These are phyloP conservation scores for Beroe ovata DNA, from an alignment of 37 sponge, comb jelly and placozoan genomes.

Conservation along the genomic window DNA sequence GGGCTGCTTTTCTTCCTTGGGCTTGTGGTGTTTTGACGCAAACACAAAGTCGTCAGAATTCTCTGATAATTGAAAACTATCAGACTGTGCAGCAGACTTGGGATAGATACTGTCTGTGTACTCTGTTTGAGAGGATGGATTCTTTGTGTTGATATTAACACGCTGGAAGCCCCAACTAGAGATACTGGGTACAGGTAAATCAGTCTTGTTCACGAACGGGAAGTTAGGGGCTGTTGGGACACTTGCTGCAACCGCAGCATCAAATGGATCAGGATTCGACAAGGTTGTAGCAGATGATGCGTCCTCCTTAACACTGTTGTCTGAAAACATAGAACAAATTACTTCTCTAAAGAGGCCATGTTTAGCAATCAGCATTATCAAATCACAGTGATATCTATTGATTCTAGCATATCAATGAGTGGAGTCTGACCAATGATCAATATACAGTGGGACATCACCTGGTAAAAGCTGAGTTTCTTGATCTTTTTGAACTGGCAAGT, in stretches of 20 bases:
- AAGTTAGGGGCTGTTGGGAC: conserved; percentile 28
- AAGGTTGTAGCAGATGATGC: not conserved
- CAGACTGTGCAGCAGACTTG: not conserved
- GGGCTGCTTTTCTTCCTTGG: conserved; percentile 27
- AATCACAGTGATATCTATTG: no score
- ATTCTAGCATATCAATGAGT: no score
- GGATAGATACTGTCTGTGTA: not conserved
- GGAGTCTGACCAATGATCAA: no score
- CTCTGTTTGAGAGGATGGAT: not conserved
- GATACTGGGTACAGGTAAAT: conserved; percentile 15
- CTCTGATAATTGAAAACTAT: conserved; percentile 13
- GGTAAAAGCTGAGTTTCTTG: no score
- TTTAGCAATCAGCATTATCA: no score
- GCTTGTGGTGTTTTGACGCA: conserved; percentile 8
- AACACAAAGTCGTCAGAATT: conserved; percentile 66
- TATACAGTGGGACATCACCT: no score
- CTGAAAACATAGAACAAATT: no score
- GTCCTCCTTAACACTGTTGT: not conserved
- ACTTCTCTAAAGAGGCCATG: no score
- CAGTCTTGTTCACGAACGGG: conserved; percentile 54
- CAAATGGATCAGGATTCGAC: conserved; percentile 35
- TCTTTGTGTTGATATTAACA: conserved; percentile 18
- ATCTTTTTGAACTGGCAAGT: not conserved
- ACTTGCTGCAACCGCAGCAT: conserved; percentile 47
- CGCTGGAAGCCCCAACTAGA: conserved; percentile 62